Evolutionary conservation across 2,113 vertebrate genomes (phyloP).

Genomic region (Cavia aperea): DNA sequence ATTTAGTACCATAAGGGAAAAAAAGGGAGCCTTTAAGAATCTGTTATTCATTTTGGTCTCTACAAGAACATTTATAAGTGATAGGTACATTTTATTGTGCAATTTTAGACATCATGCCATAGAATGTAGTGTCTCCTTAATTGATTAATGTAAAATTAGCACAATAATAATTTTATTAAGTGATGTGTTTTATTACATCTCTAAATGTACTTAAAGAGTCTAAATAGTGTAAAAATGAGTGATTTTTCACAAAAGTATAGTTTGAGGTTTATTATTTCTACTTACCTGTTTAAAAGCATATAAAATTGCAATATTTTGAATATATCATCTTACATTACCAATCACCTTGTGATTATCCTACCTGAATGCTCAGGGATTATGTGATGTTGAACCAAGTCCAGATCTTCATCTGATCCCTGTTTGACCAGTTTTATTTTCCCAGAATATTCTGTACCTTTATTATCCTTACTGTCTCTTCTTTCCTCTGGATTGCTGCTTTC

Average conservation of each 20-base stretch:
- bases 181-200: constrained; percentile 12
- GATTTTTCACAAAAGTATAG: not conserved
- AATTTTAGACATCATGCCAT: not conserved
- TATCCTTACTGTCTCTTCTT: constrained; percentile 30
- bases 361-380: constrained; percentile 45
- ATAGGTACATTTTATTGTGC: not conserved
- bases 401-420: not conserved
- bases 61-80: constrained; percentile 21
- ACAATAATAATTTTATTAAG: constrained; percentile 39
- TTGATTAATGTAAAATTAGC: constrained; percentile 3
- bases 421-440: constrained; percentile 30
- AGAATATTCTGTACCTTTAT: not conserved
- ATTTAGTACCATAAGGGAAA: not conserved
- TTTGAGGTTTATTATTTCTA: constrained; percentile 11
- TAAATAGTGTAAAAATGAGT: constrained; percentile 7
- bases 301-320: constrained; percentile 28
- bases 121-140: not conserved
- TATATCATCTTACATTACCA: not conserved
- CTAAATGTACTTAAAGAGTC: constrained; percentile 19
- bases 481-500: constrained; percentile 35
- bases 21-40: not conserved
- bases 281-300: constrained; percentile 3
- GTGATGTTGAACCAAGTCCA: constrained; percentile 16
- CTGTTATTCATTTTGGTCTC: not conserved
- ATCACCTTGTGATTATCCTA: constrained; percentile 45